These are phyloP conservation scores for Brachionus manjavacas DNA, from an alignment of 1,140 invertebrate species.

Conservation along the genomic window DNA sequence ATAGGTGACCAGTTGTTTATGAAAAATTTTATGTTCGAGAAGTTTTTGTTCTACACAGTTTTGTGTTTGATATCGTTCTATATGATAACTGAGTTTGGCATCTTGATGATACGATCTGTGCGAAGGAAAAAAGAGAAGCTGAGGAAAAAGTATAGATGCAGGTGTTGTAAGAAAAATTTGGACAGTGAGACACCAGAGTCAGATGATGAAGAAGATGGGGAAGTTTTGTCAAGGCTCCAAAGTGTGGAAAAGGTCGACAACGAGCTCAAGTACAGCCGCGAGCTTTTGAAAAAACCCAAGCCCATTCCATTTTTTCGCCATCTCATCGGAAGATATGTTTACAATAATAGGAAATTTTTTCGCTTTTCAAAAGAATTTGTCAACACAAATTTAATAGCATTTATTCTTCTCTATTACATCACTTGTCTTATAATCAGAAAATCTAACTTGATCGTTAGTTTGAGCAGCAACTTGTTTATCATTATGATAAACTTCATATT, in stretches of 20 bases:
- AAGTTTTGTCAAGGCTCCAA: neutral
- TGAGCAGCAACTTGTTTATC: conserved; percentile 28
- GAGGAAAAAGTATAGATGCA: neutral
- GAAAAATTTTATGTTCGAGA: conserved; percentile 41
- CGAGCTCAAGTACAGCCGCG: neutral
- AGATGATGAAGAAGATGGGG: conserved; percentile 27
- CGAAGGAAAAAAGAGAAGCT: neutral
- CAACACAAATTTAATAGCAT: conserved; percentile 37
- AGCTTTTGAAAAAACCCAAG: neutral
- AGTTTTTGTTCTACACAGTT: conserved; percentile 35
- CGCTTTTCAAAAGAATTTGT: conserved; percentile 38
- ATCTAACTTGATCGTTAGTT: conserved; percentile 17
- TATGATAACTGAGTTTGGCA: conserved; percentile 16
- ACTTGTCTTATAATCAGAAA: conserved; percentile 30
- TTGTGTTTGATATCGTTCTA: conserved; percentile 14
- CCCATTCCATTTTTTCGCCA: neutral
- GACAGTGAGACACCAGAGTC: neutral
- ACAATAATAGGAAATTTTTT: neutral
- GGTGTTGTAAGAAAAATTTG: conserved; percentile 31
- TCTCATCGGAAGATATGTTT: conserved; percentile 4
- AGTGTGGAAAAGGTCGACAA: neutral
- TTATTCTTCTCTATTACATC: conserved; percentile 38
- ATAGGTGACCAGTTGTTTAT: neutral
- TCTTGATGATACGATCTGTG: neutral
- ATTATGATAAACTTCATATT: conserved; percentile 31